Base-by-base conservation (phyloP, 2,797 vertebrate species). In the Darevskia mixta region DNA sequence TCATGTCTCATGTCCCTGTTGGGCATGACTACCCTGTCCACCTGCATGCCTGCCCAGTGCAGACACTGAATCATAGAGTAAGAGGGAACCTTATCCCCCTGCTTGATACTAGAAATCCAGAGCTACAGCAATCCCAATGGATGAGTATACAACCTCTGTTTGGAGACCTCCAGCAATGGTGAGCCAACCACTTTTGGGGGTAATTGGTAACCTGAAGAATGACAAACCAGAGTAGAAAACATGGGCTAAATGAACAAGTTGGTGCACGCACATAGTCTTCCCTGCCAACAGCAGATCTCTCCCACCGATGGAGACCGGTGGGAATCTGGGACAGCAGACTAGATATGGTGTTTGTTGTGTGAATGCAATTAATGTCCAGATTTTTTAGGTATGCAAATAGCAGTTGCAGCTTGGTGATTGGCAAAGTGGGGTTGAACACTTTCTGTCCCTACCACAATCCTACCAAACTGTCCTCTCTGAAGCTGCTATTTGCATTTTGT, bases 401-500 rank as follows among this genome's bases (percentile, higher is more conserved):
- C n/a, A 79, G 55, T 9, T 38, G 69, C 23, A 13, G 41, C 9
- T 41, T n/a, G 55, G 49, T n/a, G 20, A 20, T 58, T 73, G 45
- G 10, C 13, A 9, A 23, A 32, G 45, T 2, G 13, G 38, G 11
- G 8, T 18, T 84, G 75, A 75, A 75, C 27, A n/a, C 81, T 71
- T 69, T 84, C 32, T 75, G 23, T 75, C n/a, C 25, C n/a, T 83
- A 17, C 6, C 20, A 23, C 32, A 55, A 25, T 41, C 49, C 32
- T 72, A 32, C 32, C 75, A 73, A 72, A 75, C 58, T 38, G 8
- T 3, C 23, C 25, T 84, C 11, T 58, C 71, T 75, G 71, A 38
- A 35, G 49, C 25, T 61, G 69, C 71, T 84, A 55, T 75, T 75
- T 84, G 69, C 45, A 73, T 84, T 58, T 84, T 49, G 73, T 38